Evolutionary conservation across 1,140 invertebrate genomes (phyloP), one percentile per base, ranked within the genome.

Genomic region (Elymnias hypermnestra): DNA sequence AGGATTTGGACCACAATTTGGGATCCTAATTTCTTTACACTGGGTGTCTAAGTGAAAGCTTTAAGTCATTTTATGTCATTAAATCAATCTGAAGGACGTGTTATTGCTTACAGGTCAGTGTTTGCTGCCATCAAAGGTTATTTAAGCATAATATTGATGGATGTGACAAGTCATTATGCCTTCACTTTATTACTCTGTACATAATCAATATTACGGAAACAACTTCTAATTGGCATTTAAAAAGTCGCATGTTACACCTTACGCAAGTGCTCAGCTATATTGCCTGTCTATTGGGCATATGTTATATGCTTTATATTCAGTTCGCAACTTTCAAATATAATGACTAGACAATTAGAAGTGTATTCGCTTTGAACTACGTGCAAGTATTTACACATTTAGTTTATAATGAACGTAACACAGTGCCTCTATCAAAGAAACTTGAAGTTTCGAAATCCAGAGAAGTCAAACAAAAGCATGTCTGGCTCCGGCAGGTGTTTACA

Each of bases 401-500:
- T 12, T 9, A 26, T 9, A n/a, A 9, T 26, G 4, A 26, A 26
- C 25, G 25, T 26, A 26, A 26, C 26, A 29, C 5, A 29, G 26
- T 33, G 9, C 36, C 22, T 8, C 36, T 40, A 53, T 56, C 45
- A 56, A 55, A 50, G 47, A 13, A 42, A 45, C 47, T 39, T 45
- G 33, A 45, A 40, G 50, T 39, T 53, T 57, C 57, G 46, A 59
- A 53, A 57, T 65, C 46, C 50, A 60, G 41, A 66, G 59, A 64
- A 62, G 53, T 63, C 51, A 61, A 66, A 64, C 54, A 48, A 48
- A 48, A 40, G 26, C 23, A 59, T 66, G 55, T 62, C 53, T 60
- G 57, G 55, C 57, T 39, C 53, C 47, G 54, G 55, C 61, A 61
- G 59, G 61, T 72, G 68, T 69, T 70, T 67, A 72, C 63, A 54